A percentile compares a stretch with the other conserved stretches of the same genome.
These are phyloP conservation scores for Calypte anna DNA, from an alignment of 2,113 vertebrate genomes.

Conservation along the genomic window DNA sequence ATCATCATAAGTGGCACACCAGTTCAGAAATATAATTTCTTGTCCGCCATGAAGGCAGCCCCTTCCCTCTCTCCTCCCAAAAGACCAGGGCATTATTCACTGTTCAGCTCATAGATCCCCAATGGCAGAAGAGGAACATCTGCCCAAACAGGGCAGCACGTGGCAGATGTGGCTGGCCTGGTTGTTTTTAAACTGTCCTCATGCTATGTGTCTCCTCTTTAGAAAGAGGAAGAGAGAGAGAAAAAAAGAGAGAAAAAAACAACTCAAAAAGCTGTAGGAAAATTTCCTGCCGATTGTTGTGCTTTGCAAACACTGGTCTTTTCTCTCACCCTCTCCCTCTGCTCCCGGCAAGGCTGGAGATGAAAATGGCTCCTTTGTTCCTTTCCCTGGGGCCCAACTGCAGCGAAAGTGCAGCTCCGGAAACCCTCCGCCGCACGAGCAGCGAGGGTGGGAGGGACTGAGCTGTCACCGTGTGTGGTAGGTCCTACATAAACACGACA, in stretches of 20 bases:
- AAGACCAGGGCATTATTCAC: not conserved
- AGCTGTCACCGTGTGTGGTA: not conserved
- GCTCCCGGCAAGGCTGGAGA: constrained; percentile 21
- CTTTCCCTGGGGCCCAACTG: constrained; percentile 65
- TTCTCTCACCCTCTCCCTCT: constrained; percentile 14
- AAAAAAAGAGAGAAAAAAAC: not conserved
- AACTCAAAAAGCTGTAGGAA: not conserved
- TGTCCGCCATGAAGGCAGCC: not conserved
- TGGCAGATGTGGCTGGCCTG: not conserved
- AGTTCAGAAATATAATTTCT: not conserved
- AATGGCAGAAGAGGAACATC: not conserved
- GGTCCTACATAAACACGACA: not conserved
- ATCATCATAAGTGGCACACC: not conserved
- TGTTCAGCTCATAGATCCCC: rapidly evolving
- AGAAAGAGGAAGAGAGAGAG: not conserved
- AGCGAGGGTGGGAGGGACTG: constrained; percentile 17
- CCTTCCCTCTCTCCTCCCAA: not conserved
- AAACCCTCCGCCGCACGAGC: not conserved
- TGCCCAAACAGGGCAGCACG: not conserved
- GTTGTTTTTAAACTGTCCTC: not conserved
- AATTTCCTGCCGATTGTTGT: constrained; percentile 41
- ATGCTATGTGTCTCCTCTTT: not conserved
- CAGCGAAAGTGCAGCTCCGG: constrained; percentile 32
- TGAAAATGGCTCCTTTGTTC: constrained; percentile 70
- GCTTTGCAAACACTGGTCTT: constrained; percentile 52